Percentiles rank a stretch among this genome's conserved stretches.
Evolutionary conservation across 1,140 invertebrate species (phyloP).

Genomic region (Cheumatopsyche charites): DNA sequence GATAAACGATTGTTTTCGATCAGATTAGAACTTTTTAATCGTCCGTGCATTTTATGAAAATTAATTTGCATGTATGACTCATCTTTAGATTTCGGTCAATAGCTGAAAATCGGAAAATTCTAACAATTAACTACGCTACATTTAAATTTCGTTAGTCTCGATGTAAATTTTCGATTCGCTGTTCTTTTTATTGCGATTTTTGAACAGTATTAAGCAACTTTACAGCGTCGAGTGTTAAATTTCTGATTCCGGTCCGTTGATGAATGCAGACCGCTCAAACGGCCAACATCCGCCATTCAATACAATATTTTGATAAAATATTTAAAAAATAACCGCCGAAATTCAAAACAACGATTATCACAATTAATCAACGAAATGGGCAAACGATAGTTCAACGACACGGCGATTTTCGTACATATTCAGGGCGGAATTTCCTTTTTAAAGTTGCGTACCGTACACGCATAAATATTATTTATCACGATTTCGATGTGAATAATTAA

Average conservation of each 20-base stretch:
- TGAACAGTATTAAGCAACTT: not conserved
- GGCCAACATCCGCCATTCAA: conserved; percentile 19
- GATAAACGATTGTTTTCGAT: not conserved
- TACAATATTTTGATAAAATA: not conserved
- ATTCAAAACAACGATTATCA: conserved; percentile 24
- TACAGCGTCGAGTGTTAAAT: not conserved
- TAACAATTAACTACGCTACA: no score
- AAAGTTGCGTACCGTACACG: no score
- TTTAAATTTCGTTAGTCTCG: no score
- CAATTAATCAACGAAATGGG: conserved; percentile 28
- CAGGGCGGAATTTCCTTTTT: no score
- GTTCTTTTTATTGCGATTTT: no score
- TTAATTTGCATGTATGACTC: no score
- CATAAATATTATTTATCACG: conserved; percentile 6
- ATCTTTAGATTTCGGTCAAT: no score
- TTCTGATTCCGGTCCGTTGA: not conserved
- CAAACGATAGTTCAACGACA: not conserved
- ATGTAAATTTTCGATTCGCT: no score
- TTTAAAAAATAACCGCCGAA: not conserved
- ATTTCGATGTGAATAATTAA: not conserved
- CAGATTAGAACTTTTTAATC: no score
- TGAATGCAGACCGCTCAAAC: conserved; percentile 6
- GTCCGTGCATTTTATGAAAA: no score
- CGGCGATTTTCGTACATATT: no score
- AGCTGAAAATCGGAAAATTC: no score